phyloP scores from a whole-genome alignment of 2,797 vertebrate species.

The Sciurus carolinensis region DNA sequence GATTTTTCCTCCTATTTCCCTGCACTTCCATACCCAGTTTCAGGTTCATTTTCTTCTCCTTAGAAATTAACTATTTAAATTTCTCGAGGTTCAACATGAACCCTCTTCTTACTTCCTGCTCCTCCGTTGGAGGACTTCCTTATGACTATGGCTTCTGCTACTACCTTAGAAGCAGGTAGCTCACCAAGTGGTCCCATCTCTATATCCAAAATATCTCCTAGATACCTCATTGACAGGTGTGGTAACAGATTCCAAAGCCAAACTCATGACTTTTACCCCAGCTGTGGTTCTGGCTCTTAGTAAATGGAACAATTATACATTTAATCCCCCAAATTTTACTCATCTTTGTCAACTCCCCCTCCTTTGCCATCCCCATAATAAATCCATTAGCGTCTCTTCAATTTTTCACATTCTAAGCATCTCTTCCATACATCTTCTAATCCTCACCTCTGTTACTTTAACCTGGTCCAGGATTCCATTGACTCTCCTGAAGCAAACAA shows the following conservation, averaged over 20 bases:
- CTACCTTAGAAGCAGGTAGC: not conserved
- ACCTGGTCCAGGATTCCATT: not conserved
- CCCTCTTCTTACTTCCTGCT: not conserved
- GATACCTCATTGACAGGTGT: not conserved
- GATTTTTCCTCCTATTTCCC: not conserved
- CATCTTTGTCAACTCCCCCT: not conserved
- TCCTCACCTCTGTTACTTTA: not conserved
- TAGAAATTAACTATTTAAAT: conserved; percentile 20
- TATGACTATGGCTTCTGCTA: not conserved
- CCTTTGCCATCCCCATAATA: not conserved
- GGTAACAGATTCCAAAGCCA: conserved; percentile 11
- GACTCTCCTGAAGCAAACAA: not conserved
- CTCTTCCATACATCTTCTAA: not conserved
- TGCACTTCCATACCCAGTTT: not conserved
- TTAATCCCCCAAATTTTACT: not conserved
- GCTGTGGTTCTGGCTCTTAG: conserved; percentile 6
- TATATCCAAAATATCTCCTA: not conserved
- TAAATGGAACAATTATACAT: not conserved
- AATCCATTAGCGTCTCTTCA: not conserved
- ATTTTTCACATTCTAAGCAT: not conserved
- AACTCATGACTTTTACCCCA: not conserved
- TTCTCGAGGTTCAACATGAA: not conserved
- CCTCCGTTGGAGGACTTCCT: not conserved
- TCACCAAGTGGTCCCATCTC: not conserved
- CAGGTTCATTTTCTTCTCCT: not conserved